Evolutionary conservation across 2,797 vertebrate species (phyloP).

Genomic region (Enteromius radiatus): DNA sequence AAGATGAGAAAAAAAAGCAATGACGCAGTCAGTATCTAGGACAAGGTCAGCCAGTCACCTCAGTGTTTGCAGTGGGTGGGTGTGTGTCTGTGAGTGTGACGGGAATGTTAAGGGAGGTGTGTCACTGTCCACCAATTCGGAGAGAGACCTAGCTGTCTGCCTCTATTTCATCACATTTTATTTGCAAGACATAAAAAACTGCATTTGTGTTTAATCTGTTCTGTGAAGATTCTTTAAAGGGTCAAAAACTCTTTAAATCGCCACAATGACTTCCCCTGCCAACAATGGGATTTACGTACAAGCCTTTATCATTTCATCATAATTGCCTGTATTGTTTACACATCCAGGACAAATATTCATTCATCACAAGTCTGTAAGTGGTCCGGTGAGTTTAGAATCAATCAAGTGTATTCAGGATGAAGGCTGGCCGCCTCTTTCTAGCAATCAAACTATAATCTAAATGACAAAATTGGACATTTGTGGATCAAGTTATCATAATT

Average conservation of each 20-base stretch:
- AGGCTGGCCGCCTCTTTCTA: neutral
- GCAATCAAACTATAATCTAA: neutral
- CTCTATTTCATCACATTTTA: neutral
- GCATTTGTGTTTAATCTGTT: neutral
- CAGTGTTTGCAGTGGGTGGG: constrained; percentile 36
- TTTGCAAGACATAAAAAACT: neutral
- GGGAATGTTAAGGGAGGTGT: constrained; percentile 54
- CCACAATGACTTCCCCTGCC: neutral
- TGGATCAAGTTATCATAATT: neutral
- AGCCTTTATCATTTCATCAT: constrained; percentile 15
- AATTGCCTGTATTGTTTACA: constrained; percentile 27
- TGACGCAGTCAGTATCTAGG: constrained; percentile 50
- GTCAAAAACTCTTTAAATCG: neutral
- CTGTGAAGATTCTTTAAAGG: neutral
- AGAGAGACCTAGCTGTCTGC: constrained; percentile 5
- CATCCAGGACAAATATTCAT: constrained; percentile 7
- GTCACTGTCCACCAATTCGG: constrained; percentile 53
- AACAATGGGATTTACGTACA: constrained; percentile 15
- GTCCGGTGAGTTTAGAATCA: neutral
- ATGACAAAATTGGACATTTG: neutral
- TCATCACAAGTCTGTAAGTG: constrained; percentile 7
- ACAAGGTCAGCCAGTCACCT: constrained; percentile 42
- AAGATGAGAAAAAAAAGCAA: constrained; percentile 38
- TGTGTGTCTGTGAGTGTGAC: constrained; percentile 31
- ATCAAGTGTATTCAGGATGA: constrained; percentile 8